Base-by-base conservation (phyloP, 2,888 invertebrate species). In the Caenorhabditis angaria region DNA sequence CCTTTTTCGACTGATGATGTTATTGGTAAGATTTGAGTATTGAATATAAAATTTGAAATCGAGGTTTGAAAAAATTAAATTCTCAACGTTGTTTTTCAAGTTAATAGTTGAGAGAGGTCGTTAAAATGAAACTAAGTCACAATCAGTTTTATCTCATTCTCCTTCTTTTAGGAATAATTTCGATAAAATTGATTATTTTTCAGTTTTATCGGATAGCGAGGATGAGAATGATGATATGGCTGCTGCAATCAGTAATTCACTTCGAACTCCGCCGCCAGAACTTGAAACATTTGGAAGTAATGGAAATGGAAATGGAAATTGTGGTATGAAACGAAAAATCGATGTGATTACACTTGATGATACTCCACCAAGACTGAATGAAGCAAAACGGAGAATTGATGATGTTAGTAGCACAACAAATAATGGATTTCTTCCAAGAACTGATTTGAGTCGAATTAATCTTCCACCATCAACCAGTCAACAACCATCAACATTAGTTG, bases 321-420 rank as follows among this genome's bases (percentile, higher is more conserved):
- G 28, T n/a, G 18, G 27, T 4, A 27, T 2, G 10, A 18, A 54
- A 22, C 27, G 54, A 27, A 54, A 54, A 6, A 58, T 67, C 5
- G 64, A 70, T 28, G 35, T 73, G 1, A 76, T 73, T 60, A 73
- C 71, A 2, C 63, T 73, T 1, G 73, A 73, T 35, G 76, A 76
- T 50, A 67, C 73, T 14, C 76, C 72, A 29, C 76, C 73, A 22
- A 41, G 47, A 14, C 41, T 18, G 10, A 41, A 3, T 41, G 41
- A 41, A 41, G 32, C 32, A 10, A 41, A 41, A 41, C 41, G 41
- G 3, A 12, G 41, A 6, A 41, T 10, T 6, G 41, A 41, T 18
- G 25, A 41, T 35, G 20, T 56, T 5, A 28, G 18, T 3, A 27
- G 27, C 35, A 32, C 32, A 2, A 41, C 8, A 12, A 41, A 14